Evolutionary conservation across 2,113 vertebrate species (phyloP), one percentile per base, ranked within the genome.

Genomic region (Dasyornis broadbenti): DNA sequence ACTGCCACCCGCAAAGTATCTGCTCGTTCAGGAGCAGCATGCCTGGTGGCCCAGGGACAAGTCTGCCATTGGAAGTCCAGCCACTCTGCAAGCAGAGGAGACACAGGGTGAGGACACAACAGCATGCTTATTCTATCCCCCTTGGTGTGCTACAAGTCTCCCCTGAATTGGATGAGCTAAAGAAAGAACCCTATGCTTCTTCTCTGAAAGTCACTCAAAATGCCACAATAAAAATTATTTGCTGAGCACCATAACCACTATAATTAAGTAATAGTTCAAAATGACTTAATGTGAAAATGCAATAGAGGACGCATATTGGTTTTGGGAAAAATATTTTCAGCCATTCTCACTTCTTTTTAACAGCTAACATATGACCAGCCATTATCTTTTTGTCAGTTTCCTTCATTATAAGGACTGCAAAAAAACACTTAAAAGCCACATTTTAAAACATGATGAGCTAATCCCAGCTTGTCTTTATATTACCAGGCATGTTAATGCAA

Each of bases 71-170:
- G 2, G 18, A n/a, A 35, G 13, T 15, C 44, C 56, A 47, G 57
- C 52, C 64, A n/a, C 0, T 6, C 42, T 30, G 19, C 17, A n/a
- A 57, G n/a, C 9, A 16, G 15, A 3, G 31, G 42, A 57, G 30
- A 57, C 37, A 21, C 0, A 3, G 11, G 15, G 10, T 20, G 45
- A 89, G 30, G 53, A 65, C 13, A 26, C 10, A 37, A 26, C 10
- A 37, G 26, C 6, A 12, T 1, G 8, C 10, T 31, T 1, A 0
- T 37, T 70, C n/a, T 16, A 37, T 39, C 6, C 5, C 21, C 33
- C 14, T 23, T 18, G 14, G 18, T 7, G 18, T 2, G 13, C 59
- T 59, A 20, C 37, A 65, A 4, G 5, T 10, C n/a, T 75, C 20
- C 35, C 10, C 16, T 2, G 4, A 44, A 22, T 1, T 30, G 45